These are phyloP conservation scores for Meloidogyne chitwoodi DNA, from an alignment of 1,140 invertebrate genomes.

Conservation along the genomic window DNA sequence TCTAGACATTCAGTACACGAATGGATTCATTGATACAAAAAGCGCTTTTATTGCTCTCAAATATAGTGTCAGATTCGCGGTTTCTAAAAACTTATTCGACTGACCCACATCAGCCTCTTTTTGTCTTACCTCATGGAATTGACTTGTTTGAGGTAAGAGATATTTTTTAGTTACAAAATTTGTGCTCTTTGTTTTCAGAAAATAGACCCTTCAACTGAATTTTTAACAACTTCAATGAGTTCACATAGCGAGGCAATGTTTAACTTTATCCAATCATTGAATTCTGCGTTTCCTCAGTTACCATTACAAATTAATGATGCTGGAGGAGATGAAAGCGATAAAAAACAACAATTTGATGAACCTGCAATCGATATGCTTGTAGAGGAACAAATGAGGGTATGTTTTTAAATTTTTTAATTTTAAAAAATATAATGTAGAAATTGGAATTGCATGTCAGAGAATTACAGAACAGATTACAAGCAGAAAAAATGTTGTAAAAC, in stretches of 20 bases:
- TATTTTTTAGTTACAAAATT: neutral
- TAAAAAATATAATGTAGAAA: neutral
- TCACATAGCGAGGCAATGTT: conserved; percentile 20
- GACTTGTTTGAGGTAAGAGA: conserved; percentile 7
- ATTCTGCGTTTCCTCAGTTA: conserved; percentile 2
- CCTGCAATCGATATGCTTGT: conserved; percentile 20
- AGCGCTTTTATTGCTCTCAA: neutral
- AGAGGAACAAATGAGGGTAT: conserved; percentile 16
- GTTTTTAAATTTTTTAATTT: neutral
- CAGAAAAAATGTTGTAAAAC: neutral
- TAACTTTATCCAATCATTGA: neutral
- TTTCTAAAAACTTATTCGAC: neutral
- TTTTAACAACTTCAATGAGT: neutral
- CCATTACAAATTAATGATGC: neutral
- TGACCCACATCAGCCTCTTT: conserved; percentile 21
- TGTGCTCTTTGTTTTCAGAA: neutral
- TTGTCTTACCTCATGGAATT: conserved; percentile 10
- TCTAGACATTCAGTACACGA: conserved; percentile 11
- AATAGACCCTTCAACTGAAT: neutral
- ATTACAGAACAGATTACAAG: neutral
- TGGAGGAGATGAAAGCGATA: conserved; percentile 13
- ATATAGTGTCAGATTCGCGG: neutral
- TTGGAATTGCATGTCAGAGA: neutral
- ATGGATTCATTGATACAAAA: conserved; percentile 6
- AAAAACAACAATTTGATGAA: conserved; percentile 25